Evolutionary conservation across 2,888 invertebrate genomes (phyloP).

Genomic region (Biston betularia): DNA sequence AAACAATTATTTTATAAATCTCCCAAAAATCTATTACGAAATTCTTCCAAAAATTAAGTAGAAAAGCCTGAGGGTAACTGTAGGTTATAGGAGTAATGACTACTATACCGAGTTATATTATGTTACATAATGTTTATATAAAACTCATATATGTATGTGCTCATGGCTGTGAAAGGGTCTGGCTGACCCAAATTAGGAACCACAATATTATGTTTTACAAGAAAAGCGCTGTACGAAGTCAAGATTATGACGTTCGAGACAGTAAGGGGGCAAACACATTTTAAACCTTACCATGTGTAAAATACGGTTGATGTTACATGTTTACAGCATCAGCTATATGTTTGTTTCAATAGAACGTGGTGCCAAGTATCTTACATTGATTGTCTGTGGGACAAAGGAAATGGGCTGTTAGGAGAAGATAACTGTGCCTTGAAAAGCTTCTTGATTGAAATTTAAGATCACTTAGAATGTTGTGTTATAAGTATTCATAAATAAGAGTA

Average conservation of each 20-base stretch:
- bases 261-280: background rate
- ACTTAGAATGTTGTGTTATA: too few species aligned
- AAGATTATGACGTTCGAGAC: slow-evolving; percentile 33
- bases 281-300: background rate
- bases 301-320: slow-evolving; percentile 7
- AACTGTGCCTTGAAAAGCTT: slow-evolving; percentile 9
- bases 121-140: slow-evolving; percentile 23
- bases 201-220: slow-evolving; percentile 48
- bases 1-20: background rate
- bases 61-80: background rate
- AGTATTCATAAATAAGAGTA: too few species aligned
- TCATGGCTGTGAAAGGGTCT: slow-evolving; percentile 43
- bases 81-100: slow-evolving; percentile 5
- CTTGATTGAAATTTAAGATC: background rate
- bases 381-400: slow-evolving; percentile 16
- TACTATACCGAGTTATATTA: slow-evolving; percentile 17
- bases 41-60: slow-evolving; percentile 6
- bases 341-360: slow-evolving; percentile 21
- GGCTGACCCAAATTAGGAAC: slow-evolving; percentile 47
- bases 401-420: slow-evolving; percentile 15
- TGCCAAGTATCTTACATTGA: slow-evolving; percentile 16
- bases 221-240: slow-evolving; percentile 37
- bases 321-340: slow-evolving; percentile 1
- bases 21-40: background rate
- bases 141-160: slow-evolving; percentile 29